Base-by-base conservation (phyloP, 2,888 invertebrate species). In the Eristalis tenax region DNA sequence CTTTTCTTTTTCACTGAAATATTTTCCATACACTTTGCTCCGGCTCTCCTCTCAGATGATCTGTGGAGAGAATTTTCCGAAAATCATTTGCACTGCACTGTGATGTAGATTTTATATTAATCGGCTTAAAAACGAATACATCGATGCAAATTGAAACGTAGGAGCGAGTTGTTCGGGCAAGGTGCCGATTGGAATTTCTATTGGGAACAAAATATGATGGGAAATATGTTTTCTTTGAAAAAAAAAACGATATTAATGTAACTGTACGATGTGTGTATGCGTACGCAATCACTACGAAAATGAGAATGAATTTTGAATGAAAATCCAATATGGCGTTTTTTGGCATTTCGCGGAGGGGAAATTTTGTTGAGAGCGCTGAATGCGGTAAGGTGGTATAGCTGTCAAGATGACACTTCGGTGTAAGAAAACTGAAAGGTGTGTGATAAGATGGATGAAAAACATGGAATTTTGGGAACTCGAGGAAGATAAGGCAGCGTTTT, bases 221-320 rank as follows among this genome's bases (percentile, higher is more conserved):
- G 57, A 76, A 61, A 82, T 65, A 15, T 43, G 40, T 38, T 73
- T 64, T 59, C 75, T 78, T 68, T 70, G 74, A 38, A 59, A 74
- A 74, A 38, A 57, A 74, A 74, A 63, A 79, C 79, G 79, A 87
- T 59, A 64, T 80, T 71, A 66, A 50, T 59, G 80, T 80, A 79
- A 87, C 83, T 69, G 89, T 64, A 83, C 85, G 88, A 85, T 85
- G 89, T 90, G 83, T 89, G 89, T 89, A 89, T 83, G 88, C 88
- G 85, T 88, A 87, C 89, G 86, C 89, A 89, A 89, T 90, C 90
- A 89, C 89, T 89, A 89, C 90, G 90, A 90, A 89, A 89, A 90
- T 90, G 90, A 90, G 88, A 88, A 88, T 89, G 79, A 89, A 89
- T 89, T 89, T 86, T 83, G 81, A 82, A 77, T 77, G 82, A 83